Evolutionary conservation across 2,797 vertebrate species (phyloP), one percentile per base, ranked within the genome.

Genomic region (Mastacembelus armatus): DNA sequence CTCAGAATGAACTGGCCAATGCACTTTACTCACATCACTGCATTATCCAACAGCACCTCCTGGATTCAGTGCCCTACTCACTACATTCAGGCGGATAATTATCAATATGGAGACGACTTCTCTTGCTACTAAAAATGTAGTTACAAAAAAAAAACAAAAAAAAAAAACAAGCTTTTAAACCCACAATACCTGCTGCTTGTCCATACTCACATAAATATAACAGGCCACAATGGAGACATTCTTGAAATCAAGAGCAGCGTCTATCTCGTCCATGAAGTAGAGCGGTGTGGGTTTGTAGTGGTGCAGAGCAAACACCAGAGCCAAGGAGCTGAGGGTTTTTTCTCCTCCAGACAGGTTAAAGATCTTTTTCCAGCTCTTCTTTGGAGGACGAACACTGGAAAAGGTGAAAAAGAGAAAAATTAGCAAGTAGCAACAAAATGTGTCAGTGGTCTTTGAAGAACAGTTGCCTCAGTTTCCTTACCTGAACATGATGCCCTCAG

Each of bases 361-460:
- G 77, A 99, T 99, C 86, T 99, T 99, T 85, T 99, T 99, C 98
- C 98, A 99, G 66, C 97, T 99, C 80, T 99, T 99, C 92, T 98
- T 99, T 1, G 98, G 98, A 59, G 98, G 98, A 29, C 97, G 94
- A 54, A 99, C 98, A 43, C 98, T 99, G 66, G 1, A 19, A 10
- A 6, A 22, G 12, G 3, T 0, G 5, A 63, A 8, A 14, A 35
- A 4, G 10, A 29, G 0, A 30, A 1, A 2, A 24, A 3, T 26
- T 6, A 36, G 19, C n/a, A 12, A 16, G 1, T 16, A 8, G 12
- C 2, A 4, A n/a, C 4, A 1, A 2, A 33, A 29, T 2, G n/a
- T 40, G 22, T 1, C 15, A 21, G 1, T 12, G 19, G 22, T 21
- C 22, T 19, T 15, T 12, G 16, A 36, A 12, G 12, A 36, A 15